These are phyloP conservation scores for Troglohyphantes excavatus DNA, from an alignment of 2,888 invertebrate genomes.

Conservation along the genomic window DNA sequence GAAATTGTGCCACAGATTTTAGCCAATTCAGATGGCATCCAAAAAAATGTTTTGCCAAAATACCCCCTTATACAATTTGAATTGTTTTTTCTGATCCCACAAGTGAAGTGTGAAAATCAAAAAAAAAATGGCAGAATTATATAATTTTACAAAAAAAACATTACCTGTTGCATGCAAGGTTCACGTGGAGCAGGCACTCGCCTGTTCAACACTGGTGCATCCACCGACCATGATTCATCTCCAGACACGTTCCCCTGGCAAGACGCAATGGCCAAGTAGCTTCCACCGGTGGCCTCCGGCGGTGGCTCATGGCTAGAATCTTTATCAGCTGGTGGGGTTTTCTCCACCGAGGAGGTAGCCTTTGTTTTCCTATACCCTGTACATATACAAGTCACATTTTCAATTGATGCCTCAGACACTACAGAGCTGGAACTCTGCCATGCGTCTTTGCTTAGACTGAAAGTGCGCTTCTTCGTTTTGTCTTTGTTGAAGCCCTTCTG, in stretches of 20 bases:
- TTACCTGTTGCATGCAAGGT: slow-evolving; percentile 48
- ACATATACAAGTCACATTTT: slow-evolving; percentile 85
- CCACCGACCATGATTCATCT: slow-evolving; percentile 3
- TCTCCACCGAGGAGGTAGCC: slow-evolving; percentile 49
- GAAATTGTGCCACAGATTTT: too few species aligned
- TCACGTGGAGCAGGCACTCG: slow-evolving; percentile 35
- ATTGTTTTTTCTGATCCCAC: too few species aligned
- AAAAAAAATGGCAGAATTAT: too few species aligned
- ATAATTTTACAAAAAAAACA: too few species aligned
- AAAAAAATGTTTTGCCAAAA: too few species aligned
- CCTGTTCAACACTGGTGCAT: not conserved
- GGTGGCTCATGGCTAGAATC: slow-evolving; percentile 2
- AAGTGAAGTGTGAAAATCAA: too few species aligned
- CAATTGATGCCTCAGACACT: slow-evolving; percentile 78
- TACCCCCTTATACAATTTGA: too few species aligned
- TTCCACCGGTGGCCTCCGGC: slow-evolving; percentile 11
- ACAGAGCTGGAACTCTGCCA: slow-evolving; percentile 74
- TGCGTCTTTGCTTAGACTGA: slow-evolving; percentile 64
- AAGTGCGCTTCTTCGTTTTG: slow-evolving; percentile 69
- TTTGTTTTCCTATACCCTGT: slow-evolving; percentile 87
- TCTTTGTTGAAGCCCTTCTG: slow-evolving; percentile 77
- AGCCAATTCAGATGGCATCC: too few species aligned
- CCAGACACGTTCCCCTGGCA: slow-evolving; percentile 24
- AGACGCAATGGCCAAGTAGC: slow-evolving; percentile 43
- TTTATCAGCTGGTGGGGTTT: slow-evolving; percentile 19